Conservation (phyloP, 2,888 invertebrate genomes). For the Mayetiola destructor region DNA sequence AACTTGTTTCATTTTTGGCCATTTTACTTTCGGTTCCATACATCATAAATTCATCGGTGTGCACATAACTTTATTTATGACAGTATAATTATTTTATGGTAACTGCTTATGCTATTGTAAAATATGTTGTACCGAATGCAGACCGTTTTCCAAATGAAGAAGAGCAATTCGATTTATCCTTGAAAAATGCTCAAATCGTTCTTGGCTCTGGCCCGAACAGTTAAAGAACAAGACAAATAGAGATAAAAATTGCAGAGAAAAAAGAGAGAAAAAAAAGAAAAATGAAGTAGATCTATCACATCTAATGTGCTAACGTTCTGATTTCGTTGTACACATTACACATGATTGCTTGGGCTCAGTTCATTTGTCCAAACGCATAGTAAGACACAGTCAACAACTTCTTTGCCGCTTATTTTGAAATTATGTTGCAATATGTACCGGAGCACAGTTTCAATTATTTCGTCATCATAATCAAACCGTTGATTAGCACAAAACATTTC, state of each 20-base stretch:
- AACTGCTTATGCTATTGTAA: constrained; percentile 9
- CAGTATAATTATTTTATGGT: constrained; percentile 12
- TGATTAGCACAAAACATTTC: too few relatives aligned
- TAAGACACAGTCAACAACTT: too few relatives aligned
- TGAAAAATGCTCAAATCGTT: constrained; percentile 8
- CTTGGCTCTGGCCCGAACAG: too few relatives aligned
- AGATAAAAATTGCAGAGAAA: neutral
- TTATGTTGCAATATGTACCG: too few relatives aligned
- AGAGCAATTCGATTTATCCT: neutral
- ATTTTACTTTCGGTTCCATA: constrained; percentile 2
- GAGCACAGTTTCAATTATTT: too few relatives aligned
- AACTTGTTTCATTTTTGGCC: constrained; percentile 3
- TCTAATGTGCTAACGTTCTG: too few relatives aligned
- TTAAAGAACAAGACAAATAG: neutral
- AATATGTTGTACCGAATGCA: neutral
- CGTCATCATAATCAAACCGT: too few relatives aligned
- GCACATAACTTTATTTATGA: constrained; percentile 10
- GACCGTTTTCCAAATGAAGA: neutral
- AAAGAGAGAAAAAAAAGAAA: neutral
- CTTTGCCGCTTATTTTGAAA: too few relatives aligned
- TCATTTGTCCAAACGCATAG: too few relatives aligned
- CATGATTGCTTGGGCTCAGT: too few relatives aligned
- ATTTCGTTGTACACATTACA: too few relatives aligned
- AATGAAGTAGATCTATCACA: too few relatives aligned
- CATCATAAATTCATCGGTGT: constrained; percentile 6